Percentiles rank a stretch among this genome's conserved stretches.
Evolutionary conservation across 1,140 invertebrate genomes (phyloP).

Genomic region (Bombus turneri): DNA sequence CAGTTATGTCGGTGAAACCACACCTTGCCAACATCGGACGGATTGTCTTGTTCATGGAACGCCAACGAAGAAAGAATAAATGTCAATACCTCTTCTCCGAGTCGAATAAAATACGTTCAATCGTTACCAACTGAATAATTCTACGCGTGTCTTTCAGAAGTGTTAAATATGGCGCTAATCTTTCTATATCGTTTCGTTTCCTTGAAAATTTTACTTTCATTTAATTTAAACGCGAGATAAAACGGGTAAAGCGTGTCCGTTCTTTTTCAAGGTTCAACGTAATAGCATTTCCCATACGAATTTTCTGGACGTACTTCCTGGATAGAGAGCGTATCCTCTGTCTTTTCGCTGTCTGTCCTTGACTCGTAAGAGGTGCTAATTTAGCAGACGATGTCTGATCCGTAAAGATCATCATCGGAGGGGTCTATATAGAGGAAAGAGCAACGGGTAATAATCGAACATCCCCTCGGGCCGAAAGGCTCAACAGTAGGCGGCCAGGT

Average conservation of each 20-base stretch:
- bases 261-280: too few species aligned
- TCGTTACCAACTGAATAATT: neutral
- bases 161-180: neutral
- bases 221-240: neutral
- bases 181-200: neutral
- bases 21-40: constrained; percentile 58
- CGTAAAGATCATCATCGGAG: constrained; percentile 58
- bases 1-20: constrained; percentile 67
- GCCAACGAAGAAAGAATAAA: constrained; percentile 38
- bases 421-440: constrained; percentile 37
- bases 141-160: too few species aligned
- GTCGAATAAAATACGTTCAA: neutral
- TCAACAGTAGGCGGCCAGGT: constrained; percentile 67
- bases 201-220: neutral
- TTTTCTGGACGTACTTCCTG: constrained; percentile 52
- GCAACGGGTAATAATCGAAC: constrained; percentile 67
- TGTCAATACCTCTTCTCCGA: neutral
- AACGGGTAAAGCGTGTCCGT: neutral
- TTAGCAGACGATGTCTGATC: constrained; percentile 65
- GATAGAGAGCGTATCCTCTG: constrained; percentile 25
- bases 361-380: constrained; percentile 66
- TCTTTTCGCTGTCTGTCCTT: constrained; percentile 54
- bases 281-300: neutral
- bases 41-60: constrained; percentile 53
- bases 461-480: constrained; percentile 65